Evolutionary conservation across 2,888 invertebrate genomes (phyloP).

Genomic region (Erynnis tages): DNA sequence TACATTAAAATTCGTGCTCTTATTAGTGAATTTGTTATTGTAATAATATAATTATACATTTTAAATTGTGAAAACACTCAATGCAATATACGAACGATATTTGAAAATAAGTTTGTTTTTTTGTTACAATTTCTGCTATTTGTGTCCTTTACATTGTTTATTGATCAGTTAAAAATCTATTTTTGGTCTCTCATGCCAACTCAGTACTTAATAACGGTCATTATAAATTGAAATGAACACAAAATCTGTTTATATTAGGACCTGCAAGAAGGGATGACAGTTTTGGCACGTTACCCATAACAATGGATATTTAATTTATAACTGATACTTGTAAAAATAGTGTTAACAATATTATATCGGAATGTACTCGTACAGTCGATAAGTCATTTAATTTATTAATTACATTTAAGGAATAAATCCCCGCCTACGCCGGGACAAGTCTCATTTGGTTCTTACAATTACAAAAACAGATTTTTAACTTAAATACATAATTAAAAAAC

Average conservation of each 20-base stretch:
- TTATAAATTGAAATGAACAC: conserved; percentile 13
- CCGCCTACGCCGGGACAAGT: conserved; percentile 5
- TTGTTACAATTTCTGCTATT: conserved; percentile 32
- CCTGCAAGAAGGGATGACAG: conserved; percentile 15
- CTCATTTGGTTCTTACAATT: conserved; percentile 16
- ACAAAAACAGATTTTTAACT: conserved; percentile 29
- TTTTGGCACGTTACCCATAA: conserved; percentile 27
- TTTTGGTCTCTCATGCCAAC: conserved; percentile 21
- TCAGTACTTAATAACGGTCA: not conserved
- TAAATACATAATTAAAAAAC: conserved; percentile 26
- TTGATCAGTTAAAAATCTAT: conserved; percentile 26
- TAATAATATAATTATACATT: conserved; percentile 44
- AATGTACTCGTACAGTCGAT: conserved; percentile 24
- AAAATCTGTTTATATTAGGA: not conserved
- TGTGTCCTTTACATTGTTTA: conserved; percentile 26
- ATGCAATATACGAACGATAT: conserved; percentile 36
- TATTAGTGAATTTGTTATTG: conserved; percentile 64
- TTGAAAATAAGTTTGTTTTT: conserved; percentile 28
- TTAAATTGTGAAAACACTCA: conserved; percentile 50
- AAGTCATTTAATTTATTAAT: conserved; percentile 13
- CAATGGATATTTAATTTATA: conserved; percentile 15
- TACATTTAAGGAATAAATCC: conserved; percentile 10
- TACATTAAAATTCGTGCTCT: conserved; percentile 67
- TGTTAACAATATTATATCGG: conserved; percentile 13
- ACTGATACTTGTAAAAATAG: conserved; percentile 25